phyloP scores from a whole-genome alignment of 1,140 invertebrate species.

The Chelonus insularis region DNA sequence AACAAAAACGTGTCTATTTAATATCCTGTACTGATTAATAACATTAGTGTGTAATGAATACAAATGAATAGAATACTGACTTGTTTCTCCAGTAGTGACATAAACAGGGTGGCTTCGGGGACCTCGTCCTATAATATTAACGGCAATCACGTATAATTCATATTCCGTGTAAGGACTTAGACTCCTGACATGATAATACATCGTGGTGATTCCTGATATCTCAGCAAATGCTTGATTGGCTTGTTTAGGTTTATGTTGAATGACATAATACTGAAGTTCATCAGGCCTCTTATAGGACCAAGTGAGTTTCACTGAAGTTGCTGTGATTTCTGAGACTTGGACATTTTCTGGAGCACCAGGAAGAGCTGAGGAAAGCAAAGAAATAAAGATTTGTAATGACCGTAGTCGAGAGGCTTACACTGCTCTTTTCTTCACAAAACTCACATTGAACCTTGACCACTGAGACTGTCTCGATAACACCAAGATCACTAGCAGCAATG shows the following conservation, averaged over 20 bases:
- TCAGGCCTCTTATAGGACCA: conserved; percentile 88
- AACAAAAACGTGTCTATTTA: too few species aligned
- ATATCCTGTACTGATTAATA: too few species aligned
- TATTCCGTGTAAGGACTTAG: conserved; percentile 95
- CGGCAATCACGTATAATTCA: conserved; percentile 93
- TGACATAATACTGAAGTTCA: conserved; percentile 90
- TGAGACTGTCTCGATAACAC: conserved; percentile 84
- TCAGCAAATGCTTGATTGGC: conserved; percentile 79
- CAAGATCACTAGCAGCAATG: conserved; percentile 90
- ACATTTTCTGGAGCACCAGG: conserved; percentile 87
- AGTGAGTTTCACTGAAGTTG: conserved; percentile 84
- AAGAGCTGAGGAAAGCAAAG: conserved; percentile 66
- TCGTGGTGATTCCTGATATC: conserved; percentile 89
- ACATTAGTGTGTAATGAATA: neutral
- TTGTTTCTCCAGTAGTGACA: conserved; percentile 94
- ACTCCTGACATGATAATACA: conserved; percentile 87
- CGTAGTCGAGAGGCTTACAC: neutral
- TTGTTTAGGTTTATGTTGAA: conserved; percentile 93
- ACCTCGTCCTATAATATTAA: conserved; percentile 90
- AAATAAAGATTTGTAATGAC: neutral
- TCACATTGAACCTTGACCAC: conserved; percentile 95
- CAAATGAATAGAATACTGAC: conserved; percentile 65
- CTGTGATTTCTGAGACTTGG: conserved; percentile 87
- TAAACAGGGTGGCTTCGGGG: conserved; percentile 81
- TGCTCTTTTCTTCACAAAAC: conserved; percentile 44